These are phyloP conservation scores for Leptinotarsa juncta DNA, from an alignment of 2,888 invertebrate genomes.

Conservation along the genomic window DNA sequence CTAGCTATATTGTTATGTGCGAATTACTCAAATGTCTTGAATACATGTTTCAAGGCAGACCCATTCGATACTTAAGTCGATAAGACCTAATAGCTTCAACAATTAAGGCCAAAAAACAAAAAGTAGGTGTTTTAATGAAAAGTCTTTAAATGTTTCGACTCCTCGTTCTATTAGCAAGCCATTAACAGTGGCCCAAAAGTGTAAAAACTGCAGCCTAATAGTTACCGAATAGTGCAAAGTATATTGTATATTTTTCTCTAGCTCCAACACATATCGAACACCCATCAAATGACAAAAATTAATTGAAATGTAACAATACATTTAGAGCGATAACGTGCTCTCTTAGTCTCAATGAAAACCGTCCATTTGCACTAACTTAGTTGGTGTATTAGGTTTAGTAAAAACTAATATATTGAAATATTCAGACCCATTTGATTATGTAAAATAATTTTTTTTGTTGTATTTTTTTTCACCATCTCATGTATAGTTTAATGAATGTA, in stretches of 20 bases:
- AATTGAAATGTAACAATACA: conserved; percentile 14
- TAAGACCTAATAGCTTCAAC: too few species aligned
- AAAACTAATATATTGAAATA: conserved; percentile 46
- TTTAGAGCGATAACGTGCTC: conserved; percentile 38
- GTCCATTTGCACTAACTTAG: conserved; percentile 61
- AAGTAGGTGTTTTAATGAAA: too few species aligned
- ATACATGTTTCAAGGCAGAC: too few species aligned
- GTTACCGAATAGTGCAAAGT: background rate
- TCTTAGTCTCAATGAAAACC: conserved; percentile 61
- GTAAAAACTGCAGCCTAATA: too few species aligned
- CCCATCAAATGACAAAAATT: conserved; percentile 26
- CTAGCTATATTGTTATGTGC: too few species aligned
- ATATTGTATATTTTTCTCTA: background rate
- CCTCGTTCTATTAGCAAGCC: too few species aligned
- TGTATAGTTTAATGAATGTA: conserved; percentile 8
- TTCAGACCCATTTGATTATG: conserved; percentile 27
- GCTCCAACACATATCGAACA: conserved; percentile 26
- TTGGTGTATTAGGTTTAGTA: conserved; percentile 55
- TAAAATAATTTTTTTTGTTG: conserved; percentile 24
- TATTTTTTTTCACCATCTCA: conserved; percentile 25
- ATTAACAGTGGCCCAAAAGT: too few species aligned
- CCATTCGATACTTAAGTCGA: too few species aligned
- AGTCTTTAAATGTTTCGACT: too few species aligned
- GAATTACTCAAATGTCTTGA: too few species aligned
- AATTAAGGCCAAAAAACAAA: too few species aligned